phyloP scores from a whole-genome alignment of 2,888 invertebrate genomes.

The Tetragonisca angustula region DNA sequence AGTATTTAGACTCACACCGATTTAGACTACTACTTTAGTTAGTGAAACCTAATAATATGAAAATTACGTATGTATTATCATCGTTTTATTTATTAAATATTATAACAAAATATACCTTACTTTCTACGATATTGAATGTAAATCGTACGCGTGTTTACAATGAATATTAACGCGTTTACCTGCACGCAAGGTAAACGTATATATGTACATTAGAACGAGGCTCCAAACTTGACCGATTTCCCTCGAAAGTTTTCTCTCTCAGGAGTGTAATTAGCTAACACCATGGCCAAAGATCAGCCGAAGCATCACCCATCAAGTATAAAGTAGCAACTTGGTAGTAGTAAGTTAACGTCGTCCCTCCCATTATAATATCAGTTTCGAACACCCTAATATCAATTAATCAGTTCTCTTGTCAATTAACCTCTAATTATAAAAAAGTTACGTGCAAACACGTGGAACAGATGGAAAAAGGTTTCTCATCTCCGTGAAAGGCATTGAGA shows the following conservation, averaged over 20 bases:
- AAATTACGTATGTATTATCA: too few relatives aligned
- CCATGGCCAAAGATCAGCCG: not conserved
- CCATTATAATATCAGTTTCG: not conserved
- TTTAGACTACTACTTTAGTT: too few relatives aligned
- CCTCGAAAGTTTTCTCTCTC: not conserved
- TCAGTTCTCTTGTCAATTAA: not conserved
- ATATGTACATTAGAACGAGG: not conserved
- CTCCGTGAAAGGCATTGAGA: too few relatives aligned
- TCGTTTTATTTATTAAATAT: too few relatives aligned
- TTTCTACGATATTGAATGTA: too few relatives aligned
- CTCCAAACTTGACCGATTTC: conserved; percentile 1
- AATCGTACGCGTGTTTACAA: not conserved
- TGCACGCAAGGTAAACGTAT: not conserved
- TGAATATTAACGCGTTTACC: too few relatives aligned
- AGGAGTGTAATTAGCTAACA: conserved; percentile 8
- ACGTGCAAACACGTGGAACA: not conserved
- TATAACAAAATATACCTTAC: too few relatives aligned
- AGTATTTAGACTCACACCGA: too few relatives aligned
- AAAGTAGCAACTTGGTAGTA: not conserved
- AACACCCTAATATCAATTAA: not conserved
- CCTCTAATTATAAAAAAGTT: not conserved
- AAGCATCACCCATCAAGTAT: not conserved
- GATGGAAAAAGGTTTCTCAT: too few relatives aligned
- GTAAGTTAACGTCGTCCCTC: not conserved
- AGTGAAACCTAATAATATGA: too few relatives aligned